Evolutionary conservation across 2,888 invertebrate genomes (phyloP).

Genomic region (Frankliniella intonsa): DNA sequence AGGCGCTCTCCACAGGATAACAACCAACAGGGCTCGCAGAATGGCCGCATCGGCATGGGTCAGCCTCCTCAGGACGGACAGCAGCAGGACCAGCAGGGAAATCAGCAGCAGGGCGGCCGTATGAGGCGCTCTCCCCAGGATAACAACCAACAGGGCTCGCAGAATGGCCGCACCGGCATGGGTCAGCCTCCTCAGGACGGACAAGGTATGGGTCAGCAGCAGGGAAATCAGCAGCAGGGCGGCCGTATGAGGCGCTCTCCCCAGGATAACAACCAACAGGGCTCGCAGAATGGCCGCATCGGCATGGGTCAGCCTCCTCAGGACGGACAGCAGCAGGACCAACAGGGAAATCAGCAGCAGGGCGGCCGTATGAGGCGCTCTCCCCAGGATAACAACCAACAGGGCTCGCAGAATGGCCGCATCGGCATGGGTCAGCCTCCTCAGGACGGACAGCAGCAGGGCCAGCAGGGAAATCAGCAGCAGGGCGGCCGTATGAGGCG

Average conservation of each 20-base stretch:
- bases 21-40: background rate
- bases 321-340: background rate
- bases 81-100: background rate
- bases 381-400: background rate
- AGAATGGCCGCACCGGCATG: background rate
- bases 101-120: background rate
- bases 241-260: background rate
- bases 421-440: background rate
- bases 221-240: background rate
- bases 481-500: background rate
- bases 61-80: too few relatives aligned
- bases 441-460: background rate
- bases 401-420: background rate
- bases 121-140: background rate
- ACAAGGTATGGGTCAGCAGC: background rate
- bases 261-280: background rate
- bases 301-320: background rate
- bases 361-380: background rate
- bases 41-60: background rate
- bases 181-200: background rate
- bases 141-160: background rate
- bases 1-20: background rate
- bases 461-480: background rate
- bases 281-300: background rate
- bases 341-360: background rate